phyloP scores from a whole-genome alignment of 1,140 invertebrate species.

The Gonatopus flavifemur region DNA sequence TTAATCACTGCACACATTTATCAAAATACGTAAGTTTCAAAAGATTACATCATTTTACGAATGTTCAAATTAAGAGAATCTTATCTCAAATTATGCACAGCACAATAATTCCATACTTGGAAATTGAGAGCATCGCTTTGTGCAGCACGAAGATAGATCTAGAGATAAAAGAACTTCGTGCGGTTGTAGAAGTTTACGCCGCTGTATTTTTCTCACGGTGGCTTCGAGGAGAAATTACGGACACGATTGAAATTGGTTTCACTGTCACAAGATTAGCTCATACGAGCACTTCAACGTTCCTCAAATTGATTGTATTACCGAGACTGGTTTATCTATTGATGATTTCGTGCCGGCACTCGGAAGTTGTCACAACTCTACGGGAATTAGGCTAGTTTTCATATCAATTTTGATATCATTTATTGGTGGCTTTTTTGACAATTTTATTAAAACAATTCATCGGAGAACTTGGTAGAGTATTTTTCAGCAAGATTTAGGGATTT shows the following conservation, averaged over 20 bases:
- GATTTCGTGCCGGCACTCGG: constrained; percentile 41
- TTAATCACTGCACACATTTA: constrained; percentile 44
- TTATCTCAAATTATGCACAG: constrained; percentile 12
- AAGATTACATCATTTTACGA: constrained; percentile 6
- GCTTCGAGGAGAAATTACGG: constrained; percentile 44
- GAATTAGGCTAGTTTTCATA: no score
- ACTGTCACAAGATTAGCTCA: constrained; percentile 45
- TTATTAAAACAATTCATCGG: no score
- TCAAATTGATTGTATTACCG: constrained; percentile 49
- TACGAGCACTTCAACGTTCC: constrained; percentile 38
- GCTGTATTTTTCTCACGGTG: constrained; percentile 56
- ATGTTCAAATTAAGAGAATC: background rate
- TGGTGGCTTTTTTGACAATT: no score
- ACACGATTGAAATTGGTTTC: constrained; percentile 51
- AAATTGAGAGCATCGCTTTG: constrained; percentile 36
- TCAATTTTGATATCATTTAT: no score
- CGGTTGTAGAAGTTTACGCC: constrained; percentile 53
- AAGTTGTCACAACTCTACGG: constrained; percentile 45
- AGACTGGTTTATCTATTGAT: constrained; percentile 48
- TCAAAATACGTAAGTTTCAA: constrained; percentile 26
- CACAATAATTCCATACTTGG: constrained; percentile 26
- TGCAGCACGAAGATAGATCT: constrained; percentile 48
- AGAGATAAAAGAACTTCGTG: constrained; percentile 53
- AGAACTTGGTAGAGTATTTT: no score
- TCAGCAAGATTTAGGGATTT: no score